These are phyloP conservation scores for Phortica variegata DNA, from an alignment of 1,140 invertebrate species.

Conservation along the genomic window DNA sequence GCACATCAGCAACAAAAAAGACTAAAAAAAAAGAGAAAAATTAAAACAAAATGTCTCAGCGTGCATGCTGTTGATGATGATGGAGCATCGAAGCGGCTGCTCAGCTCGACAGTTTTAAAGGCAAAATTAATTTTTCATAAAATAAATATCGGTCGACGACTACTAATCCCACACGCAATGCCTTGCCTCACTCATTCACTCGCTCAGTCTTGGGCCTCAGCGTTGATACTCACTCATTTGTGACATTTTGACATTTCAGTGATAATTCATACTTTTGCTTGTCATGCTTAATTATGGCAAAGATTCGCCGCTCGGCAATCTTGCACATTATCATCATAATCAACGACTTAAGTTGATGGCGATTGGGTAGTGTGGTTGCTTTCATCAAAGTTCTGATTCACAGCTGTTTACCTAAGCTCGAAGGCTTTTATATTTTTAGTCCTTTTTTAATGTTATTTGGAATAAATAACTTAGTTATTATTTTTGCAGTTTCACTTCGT, in stretches of 20 bases:
- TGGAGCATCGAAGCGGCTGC: too few relatives aligned
- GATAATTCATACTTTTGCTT: constrained; percentile 56
- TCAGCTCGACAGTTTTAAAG: constrained; percentile 11
- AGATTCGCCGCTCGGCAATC: background rate
- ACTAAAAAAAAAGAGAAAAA: too few relatives aligned
- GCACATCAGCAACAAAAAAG: too few relatives aligned
- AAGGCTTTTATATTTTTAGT: constrained; percentile 14
- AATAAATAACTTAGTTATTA: too few relatives aligned
- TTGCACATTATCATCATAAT: constrained; percentile 7
- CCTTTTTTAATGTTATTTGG: too few relatives aligned
- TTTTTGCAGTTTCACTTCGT: too few relatives aligned
- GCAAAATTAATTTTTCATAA: constrained; percentile 53
- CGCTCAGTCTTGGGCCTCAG: constrained; percentile 2
- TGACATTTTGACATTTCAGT: constrained; percentile 55
- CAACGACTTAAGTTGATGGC: too few relatives aligned
- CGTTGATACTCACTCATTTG: constrained; percentile 37
- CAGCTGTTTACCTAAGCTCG: too few relatives aligned
- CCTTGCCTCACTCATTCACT: constrained; percentile 16
- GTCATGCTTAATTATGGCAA: constrained; percentile 55
- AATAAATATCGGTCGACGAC: constrained; percentile 53
- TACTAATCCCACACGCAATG: constrained; percentile 49
- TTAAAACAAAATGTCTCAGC: too few relatives aligned
- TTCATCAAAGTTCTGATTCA: constrained; percentile 33
- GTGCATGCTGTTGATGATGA: too few relatives aligned
- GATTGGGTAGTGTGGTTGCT: constrained; percentile 41